Evolutionary conservation across 2,113 vertebrate genomes (phyloP), one percentile per base, ranked within the genome.

Genomic region (Rallus limicola): DNA sequence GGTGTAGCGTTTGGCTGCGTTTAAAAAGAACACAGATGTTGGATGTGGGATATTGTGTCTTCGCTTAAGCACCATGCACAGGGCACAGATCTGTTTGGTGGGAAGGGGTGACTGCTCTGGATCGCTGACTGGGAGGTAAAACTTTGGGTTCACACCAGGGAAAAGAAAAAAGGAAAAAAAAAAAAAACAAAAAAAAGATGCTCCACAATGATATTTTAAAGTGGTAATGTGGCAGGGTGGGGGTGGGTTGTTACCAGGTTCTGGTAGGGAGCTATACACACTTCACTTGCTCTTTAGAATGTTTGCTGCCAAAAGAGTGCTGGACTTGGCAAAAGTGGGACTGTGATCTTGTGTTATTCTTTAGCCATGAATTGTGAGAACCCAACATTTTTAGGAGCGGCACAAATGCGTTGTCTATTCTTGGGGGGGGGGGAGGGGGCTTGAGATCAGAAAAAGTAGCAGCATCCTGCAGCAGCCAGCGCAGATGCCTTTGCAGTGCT

Each of bases 221-320:
- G 68, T 25, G 29, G 46, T 70, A 38, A 26, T 34, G 34, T 26
- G 40, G 8, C 71, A 84, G 10, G 15, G 18, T 74, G 25, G 5
- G 10, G 15, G 18, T 74, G 25, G 5, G 5, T 52, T 85, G n/a
- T 17, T 82, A 38, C 16, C 63, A 31, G 48, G 15, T 52, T 64
- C 55, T 58, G 28, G 14, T 2, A 44, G 20, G 28, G 12, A 48
- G 3, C 26, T 42, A 2, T 20, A 11, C 0, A 1, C 53, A 62
- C 42, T 85, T 76, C 29, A 5, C 17, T 65, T 20, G 29, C 34
- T 21, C 62, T 93, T 80, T 28, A 56, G 55, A 68, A 48, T 1
- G 8, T 88, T 90, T 92, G 36, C 90, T 93, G 76, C 72, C 88
- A 62, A 50, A 81, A 71, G 52, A 42, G 44, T 36, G 38, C 64